Conservation (phyloP, 2,797 vertebrate genomes). For the Tokudaia muenninki region DNA sequence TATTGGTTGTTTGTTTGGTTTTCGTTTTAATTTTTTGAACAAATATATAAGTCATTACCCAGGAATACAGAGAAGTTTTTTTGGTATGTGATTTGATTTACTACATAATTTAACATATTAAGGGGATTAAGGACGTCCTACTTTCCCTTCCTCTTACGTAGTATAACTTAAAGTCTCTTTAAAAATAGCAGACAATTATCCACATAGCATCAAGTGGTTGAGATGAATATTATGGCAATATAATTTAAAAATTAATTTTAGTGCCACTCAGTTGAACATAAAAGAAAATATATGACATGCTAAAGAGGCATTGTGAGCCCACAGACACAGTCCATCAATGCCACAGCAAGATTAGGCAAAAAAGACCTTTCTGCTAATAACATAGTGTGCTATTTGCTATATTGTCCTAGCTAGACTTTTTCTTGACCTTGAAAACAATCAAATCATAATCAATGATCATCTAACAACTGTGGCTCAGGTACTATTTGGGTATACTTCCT, state of each 20-base stretch:
- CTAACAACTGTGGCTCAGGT: not conserved
- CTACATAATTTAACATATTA: constrained; percentile 64
- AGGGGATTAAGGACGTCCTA: not conserved
- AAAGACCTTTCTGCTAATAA: constrained; percentile 62
- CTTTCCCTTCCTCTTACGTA: constrained; percentile 3
- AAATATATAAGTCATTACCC: constrained; percentile 43
- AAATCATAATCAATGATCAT: constrained; percentile 56
- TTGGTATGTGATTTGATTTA: constrained; percentile 45
- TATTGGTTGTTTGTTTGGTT: not conserved
- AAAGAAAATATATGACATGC: constrained; percentile 85
- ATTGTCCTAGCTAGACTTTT: constrained; percentile 73
- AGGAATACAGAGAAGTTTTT: not conserved
- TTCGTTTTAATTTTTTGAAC: not conserved
- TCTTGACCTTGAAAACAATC: constrained; percentile 79
- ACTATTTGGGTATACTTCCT: not conserved
- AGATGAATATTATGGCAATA: constrained; percentile 86
- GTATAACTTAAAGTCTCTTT: constrained; percentile 68
- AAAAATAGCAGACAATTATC: constrained; percentile 88
- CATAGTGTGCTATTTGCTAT: constrained; percentile 69
- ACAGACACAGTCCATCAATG: constrained; percentile 79
- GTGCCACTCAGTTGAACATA: constrained; percentile 81
- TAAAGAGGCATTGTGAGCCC: constrained; percentile 80
- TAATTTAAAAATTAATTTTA: constrained; percentile 89
- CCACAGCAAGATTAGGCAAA: constrained; percentile 79
- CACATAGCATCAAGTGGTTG: constrained; percentile 83